Evolutionary conservation across 2,113 vertebrate species (phyloP).

Genomic region (Montifringilla adamsi): DNA sequence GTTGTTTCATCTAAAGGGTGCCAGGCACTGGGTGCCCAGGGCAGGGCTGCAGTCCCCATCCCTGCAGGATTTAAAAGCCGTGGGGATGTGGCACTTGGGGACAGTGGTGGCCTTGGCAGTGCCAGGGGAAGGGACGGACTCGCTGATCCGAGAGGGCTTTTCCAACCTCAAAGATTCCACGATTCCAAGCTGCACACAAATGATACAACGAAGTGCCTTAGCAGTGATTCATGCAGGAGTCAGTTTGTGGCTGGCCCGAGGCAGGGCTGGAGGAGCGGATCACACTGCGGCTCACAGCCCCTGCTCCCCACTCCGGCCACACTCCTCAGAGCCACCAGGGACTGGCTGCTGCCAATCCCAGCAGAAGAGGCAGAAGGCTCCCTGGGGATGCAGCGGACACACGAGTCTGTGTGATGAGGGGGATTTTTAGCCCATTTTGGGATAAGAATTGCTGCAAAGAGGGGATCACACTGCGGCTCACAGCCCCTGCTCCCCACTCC

Average conservation of each 20-base stretch:
- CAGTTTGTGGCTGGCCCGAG: not conserved
- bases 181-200: not conserved
- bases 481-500: no score
- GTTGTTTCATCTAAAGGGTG: not conserved
- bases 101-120: not conserved
- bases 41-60: not conserved
- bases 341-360: not conserved
- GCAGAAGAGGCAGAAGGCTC: not conserved
- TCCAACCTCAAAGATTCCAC: not conserved
- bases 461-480: fast-evolving
- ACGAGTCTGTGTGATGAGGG: fast-evolving
- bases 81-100: not conserved
- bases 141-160: not conserved
- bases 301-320: not conserved
- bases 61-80: not conserved
- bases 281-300: no score
- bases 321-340: fast-evolving
- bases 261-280: not conserved
- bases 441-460: fast-evolving
- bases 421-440: not conserved
- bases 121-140: not conserved
- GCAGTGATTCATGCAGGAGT: not conserved
- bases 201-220: not conserved
- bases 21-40: not conserved
- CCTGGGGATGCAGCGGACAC: not conserved